A percentile compares a stretch with the other conserved stretches of the same genome.
Conservation (phyloP, 2,888 invertebrate species). For the Eilema griseolum region DNA sequence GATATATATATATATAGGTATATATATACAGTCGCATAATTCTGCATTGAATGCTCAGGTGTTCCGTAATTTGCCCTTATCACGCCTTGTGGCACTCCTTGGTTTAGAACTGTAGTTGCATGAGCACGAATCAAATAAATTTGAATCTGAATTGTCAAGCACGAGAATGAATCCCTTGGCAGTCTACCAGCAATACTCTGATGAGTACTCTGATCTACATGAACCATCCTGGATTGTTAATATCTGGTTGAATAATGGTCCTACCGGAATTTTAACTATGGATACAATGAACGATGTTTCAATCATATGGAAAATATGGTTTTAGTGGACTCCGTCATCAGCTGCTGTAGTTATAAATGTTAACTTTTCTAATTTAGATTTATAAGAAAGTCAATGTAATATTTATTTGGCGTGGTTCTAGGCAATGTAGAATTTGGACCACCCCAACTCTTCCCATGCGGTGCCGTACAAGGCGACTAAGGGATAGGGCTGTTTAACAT, state of each 20-base stretch:
- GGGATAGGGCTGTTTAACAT: no score
- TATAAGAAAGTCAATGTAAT: no score
- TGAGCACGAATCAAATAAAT: not conserved
- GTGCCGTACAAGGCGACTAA: no score
- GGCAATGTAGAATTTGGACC: no score
- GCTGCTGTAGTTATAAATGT: no score
- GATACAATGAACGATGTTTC: not conserved
- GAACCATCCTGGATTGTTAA: not conserved
- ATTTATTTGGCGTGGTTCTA: no score
- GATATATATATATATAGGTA: no score
- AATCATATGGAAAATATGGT: not conserved
- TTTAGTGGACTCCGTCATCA: no score
- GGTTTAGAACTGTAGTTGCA: not conserved
- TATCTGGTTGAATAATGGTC: not conserved
- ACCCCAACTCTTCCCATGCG: no score
- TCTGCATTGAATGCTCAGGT: constrained; percentile 18
- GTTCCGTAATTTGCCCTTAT: constrained; percentile 10
- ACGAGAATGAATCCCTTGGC: not conserved
- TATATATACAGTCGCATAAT: constrained; percentile 14
- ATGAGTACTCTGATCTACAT: not conserved
- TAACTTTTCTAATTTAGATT: no score
- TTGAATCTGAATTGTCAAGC: not conserved
- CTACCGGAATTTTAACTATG: not conserved
- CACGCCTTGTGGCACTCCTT: constrained; percentile 10
- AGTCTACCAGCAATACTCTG: not conserved